Conservation (phyloP, 2,113 vertebrate species). For the Scytalopus superciliaris region DNA sequence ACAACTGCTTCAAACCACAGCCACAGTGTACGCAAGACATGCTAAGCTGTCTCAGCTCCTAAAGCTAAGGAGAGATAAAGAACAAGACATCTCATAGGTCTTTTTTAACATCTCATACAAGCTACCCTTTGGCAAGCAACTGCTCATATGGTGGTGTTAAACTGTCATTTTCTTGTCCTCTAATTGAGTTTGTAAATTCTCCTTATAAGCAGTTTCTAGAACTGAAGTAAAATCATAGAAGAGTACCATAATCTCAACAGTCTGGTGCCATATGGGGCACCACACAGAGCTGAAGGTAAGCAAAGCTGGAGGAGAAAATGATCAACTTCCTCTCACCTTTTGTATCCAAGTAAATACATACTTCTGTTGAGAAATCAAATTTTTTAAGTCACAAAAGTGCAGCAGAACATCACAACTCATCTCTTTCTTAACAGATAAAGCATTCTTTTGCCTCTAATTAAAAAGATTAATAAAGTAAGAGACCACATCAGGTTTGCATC, state of each 20-base stretch:
- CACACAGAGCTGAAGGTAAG: background rate
- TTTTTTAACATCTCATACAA: background rate
- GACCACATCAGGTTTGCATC: constrained; percentile 78
- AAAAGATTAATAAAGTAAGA: constrained; percentile 79
- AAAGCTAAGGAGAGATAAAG: background rate
- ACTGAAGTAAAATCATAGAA: background rate
- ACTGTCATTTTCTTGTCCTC: background rate
- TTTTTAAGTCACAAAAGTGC: constrained; percentile 76
- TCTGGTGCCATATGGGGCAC: background rate
- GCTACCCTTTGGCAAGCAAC: background rate
- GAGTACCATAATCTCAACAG: background rate
- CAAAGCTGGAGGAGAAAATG: background rate
- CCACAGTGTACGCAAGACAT: background rate
- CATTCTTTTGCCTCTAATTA: constrained; percentile 81
- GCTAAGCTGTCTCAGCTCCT: background rate
- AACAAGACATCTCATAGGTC: background rate
- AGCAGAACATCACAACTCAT: constrained; percentile 70
- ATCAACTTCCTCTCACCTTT: constrained; percentile 45
- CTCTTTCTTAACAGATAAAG: constrained; percentile 82
- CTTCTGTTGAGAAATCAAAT: constrained; percentile 65
- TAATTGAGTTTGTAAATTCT: background rate
- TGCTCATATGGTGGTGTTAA: background rate
- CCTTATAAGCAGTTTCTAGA: background rate
- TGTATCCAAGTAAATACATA: constrained; percentile 73
- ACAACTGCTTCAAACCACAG: background rate